Conservation (phyloP, 2,797 vertebrate genomes). For the Pogonophryne albipinna region DNA sequence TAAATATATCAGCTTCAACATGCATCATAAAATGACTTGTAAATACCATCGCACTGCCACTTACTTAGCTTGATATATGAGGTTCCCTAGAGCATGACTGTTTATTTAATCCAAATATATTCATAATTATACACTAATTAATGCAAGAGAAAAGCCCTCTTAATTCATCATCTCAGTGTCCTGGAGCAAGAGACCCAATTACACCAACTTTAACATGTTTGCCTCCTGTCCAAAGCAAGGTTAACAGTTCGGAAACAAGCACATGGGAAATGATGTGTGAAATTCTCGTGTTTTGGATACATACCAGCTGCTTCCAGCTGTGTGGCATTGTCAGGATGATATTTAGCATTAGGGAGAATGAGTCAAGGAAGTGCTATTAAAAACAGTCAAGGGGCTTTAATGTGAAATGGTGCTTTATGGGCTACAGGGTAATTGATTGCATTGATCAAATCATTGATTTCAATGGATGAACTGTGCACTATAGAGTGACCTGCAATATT, state of each 20-base stretch:
- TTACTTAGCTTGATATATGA: constrained; percentile 71
- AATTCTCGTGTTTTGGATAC: constrained; percentile 50
- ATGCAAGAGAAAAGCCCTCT: constrained; percentile 78
- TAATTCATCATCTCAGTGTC: constrained; percentile 80
- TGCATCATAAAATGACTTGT: constrained; percentile 61
- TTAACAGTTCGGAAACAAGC: constrained; percentile 75
- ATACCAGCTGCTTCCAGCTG: constrained; percentile 68
- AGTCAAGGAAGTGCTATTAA: constrained; percentile 11
- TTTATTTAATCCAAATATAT: constrained; percentile 85
- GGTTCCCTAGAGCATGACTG: constrained; percentile 75
- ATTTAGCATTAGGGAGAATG: constrained; percentile 29
- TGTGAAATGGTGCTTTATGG: constrained; percentile 37
- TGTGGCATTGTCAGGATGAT: constrained; percentile 33
- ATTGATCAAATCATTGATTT: constrained; percentile 30
- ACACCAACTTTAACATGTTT: constrained; percentile 81
- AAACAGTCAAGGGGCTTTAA: constrained; percentile 14
- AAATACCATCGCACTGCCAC: constrained; percentile 69
- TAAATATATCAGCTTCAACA: constrained; percentile 53
- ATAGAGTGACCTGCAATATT: constrained; percentile 13
- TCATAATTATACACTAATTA: constrained; percentile 85
- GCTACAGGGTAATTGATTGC: constrained; percentile 6
- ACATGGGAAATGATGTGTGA: constrained; percentile 73
- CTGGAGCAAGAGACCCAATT: constrained; percentile 80
- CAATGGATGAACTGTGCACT: constrained; percentile 4
- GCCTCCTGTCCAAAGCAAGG: constrained; percentile 75